These are phyloP conservation scores for Dione juno DNA, from an alignment of 2,888 invertebrate species.

Conservation along the genomic window DNA sequence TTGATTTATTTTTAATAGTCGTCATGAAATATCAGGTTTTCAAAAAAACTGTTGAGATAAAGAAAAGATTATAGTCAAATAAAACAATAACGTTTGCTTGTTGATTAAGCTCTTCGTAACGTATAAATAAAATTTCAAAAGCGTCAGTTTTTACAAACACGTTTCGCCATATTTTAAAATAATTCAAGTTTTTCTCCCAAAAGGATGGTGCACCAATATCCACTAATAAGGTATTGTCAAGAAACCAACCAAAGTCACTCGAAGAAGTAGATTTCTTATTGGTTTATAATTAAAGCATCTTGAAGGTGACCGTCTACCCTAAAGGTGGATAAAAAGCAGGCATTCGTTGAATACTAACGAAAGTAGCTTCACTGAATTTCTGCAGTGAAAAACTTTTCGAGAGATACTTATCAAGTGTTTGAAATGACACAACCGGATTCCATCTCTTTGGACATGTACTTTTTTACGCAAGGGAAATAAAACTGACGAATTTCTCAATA, in stretches of 20 bases:
- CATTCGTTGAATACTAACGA: conserved; percentile 77
- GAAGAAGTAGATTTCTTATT: conserved; percentile 71
- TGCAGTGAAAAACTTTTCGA: conserved; percentile 70
- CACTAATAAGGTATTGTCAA: conserved; percentile 68
- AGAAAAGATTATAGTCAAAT: neutral
- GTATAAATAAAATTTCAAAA: conserved; percentile 26
- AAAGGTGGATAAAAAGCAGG: conserved; percentile 67
- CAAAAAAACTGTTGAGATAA: conserved; percentile 15
- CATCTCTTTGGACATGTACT: conserved; percentile 67
- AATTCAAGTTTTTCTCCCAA: conserved; percentile 47
- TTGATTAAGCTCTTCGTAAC: conserved; percentile 30
- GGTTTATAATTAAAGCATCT: conserved; percentile 76
- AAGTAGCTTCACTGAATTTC: conserved; percentile 76
- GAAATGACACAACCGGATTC: conserved; percentile 84
- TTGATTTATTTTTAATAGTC: conserved; percentile 11
- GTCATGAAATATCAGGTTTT: conserved; percentile 8
- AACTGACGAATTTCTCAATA: conserved; percentile 84
- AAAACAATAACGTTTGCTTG: conserved; percentile 15
- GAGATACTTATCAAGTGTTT: conserved; percentile 84
- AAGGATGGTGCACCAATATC: conserved; percentile 57
- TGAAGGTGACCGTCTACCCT: conserved; percentile 80
- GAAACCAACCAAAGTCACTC: conserved; percentile 55
- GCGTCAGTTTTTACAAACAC: conserved; percentile 29
- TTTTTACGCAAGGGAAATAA: conserved; percentile 72
- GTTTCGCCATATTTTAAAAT: conserved; percentile 30